phyloP scores from a whole-genome alignment of 2,888 invertebrate species.

The Drosophila suboccidentalis region DNA sequence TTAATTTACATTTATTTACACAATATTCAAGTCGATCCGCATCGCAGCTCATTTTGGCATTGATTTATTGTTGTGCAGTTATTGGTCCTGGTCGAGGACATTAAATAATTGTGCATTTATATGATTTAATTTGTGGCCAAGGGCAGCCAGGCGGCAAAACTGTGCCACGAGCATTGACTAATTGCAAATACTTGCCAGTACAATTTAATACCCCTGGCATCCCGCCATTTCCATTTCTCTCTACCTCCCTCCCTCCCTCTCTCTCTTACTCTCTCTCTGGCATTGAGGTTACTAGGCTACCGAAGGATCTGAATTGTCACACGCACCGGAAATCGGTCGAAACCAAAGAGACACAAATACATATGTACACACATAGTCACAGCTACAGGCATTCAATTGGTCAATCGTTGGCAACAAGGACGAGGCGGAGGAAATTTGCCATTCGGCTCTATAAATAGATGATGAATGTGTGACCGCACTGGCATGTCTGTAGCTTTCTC shows the following conservation, averaged over 20 bases:
- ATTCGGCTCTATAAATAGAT: constrained; percentile 67
- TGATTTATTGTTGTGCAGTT: constrained; percentile 42
- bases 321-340: constrained; percentile 60
- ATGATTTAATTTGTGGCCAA: constrained; percentile 82
- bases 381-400: constrained; percentile 26
- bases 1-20: constrained; percentile 81
- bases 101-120: constrained; percentile 82
- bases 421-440: constrained; percentile 22
- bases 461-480: constrained; percentile 72
- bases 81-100: constrained; percentile 47
- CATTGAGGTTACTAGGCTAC: constrained; percentile 69
- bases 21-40: constrained; percentile 68
- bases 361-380: constrained; percentile 12
- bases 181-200: constrained; percentile 66
- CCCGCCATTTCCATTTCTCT: not conserved
- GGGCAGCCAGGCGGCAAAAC: constrained; percentile 60
- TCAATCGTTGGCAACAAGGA: constrained; percentile 25
- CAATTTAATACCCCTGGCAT: constrained; percentile 39
- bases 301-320: constrained; percentile 30
- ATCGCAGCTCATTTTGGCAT: constrained; percentile 63
- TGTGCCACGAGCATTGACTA: constrained; percentile 73
- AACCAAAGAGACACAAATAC: constrained; percentile 41
- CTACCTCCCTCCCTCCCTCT: not conserved
- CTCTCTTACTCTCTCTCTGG: not conserved
- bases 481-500: constrained; percentile 42